phyloP scores from a whole-genome alignment of 2,113 vertebrate genomes.

The Martes martes region DNA sequence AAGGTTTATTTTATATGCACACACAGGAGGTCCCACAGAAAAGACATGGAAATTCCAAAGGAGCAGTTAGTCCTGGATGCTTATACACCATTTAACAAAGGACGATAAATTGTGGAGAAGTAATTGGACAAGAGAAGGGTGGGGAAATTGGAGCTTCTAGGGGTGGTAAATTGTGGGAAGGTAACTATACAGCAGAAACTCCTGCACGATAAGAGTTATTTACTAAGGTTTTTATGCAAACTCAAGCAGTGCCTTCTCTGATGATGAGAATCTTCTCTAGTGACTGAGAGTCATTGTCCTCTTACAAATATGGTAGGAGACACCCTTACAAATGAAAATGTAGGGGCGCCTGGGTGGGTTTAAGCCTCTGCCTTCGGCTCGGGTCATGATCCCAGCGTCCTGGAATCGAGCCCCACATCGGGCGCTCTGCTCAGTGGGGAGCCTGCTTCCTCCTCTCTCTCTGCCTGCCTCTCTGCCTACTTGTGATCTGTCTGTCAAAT shows the following conservation, averaged over 20 bases:
- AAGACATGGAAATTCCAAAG: neutral
- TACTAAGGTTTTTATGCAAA: neutral
- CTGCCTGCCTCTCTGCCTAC: no score
- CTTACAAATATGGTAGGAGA: neutral
- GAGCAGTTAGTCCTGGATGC: neutral
- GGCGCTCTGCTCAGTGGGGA: no score
- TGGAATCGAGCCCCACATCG: no score
- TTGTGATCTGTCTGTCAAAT: no score
- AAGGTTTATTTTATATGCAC: neutral
- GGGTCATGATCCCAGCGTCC: no score
- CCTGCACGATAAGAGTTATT: neutral
- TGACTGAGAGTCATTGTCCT: neutral
- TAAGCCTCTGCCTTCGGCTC: no score
- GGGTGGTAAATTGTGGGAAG: neutral
- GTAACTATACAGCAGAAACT: neutral
- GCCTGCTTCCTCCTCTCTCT: no score
- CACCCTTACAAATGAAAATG: neutral
- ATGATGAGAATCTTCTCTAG: neutral
- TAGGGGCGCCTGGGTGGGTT: neutral
- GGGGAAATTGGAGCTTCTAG: neutral
- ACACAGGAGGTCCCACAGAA: neutral
- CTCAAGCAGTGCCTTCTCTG: neutral
- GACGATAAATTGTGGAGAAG: neutral
- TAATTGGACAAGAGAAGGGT: neutral
- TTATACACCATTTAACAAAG: neutral